Conservation (phyloP, 2,113 vertebrate species). For the Syngnathus typhle region DNA sequence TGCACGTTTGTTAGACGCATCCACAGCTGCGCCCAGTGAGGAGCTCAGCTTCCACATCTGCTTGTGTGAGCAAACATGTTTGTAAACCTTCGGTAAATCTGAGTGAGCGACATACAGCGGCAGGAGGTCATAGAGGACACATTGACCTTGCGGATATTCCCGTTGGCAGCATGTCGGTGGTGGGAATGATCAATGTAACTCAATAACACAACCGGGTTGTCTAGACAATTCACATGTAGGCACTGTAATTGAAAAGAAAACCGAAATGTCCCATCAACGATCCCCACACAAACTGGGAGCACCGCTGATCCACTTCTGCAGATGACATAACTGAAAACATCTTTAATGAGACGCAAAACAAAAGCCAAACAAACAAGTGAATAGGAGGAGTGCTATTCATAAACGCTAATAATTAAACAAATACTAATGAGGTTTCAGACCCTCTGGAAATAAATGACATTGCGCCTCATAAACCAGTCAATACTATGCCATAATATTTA, state of each 20-base stretch:
- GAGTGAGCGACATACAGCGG: constrained; percentile 30
- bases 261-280: constrained; percentile 24
- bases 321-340: constrained; percentile 32
- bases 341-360: constrained; percentile 17
- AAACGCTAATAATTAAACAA: constrained; percentile 14
- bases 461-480: constrained; percentile 2
- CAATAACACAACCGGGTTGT: constrained; percentile 26
- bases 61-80: background rate
- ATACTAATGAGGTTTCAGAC: background rate
- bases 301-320: constrained; percentile 24
- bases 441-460: background rate
- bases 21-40: background rate
- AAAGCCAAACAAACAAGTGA: constrained; percentile 1
- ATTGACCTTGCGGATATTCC: constrained; percentile 8
- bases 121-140: constrained; percentile 1
- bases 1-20: background rate
- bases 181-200: constrained; percentile 33
- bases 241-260: constrained; percentile 24
- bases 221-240: constrained; percentile 34
- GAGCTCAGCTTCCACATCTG: background rate
- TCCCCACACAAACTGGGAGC: constrained; percentile 25
- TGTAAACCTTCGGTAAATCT: background rate
- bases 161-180: background rate
- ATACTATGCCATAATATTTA: constrained; percentile 8
- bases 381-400: constrained; percentile 15